phyloP scores from a whole-genome alignment of 2,797 vertebrate genomes.

The Eulemur rubriventer region DNA sequence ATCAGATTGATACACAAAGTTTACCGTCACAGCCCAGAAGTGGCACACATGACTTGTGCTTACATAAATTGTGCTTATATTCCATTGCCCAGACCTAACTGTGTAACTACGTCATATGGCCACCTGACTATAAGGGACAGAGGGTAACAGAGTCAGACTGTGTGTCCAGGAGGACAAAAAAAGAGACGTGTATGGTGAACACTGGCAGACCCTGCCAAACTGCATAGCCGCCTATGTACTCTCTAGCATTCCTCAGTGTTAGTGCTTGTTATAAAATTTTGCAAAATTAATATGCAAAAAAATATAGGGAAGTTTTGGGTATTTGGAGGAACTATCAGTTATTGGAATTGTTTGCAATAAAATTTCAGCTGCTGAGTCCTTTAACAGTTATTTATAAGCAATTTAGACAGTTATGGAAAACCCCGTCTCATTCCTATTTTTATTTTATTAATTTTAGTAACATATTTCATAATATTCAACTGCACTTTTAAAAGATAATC shows the following conservation, averaged over 20 bases:
- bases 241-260: neutral
- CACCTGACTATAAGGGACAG: neutral
- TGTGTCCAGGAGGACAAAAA: neutral
- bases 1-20: neutral
- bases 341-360: neutral
- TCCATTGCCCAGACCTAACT: neutral
- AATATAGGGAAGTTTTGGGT: neutral
- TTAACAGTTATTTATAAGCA: neutral
- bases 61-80: neutral
- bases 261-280: neutral
- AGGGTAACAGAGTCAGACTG: neutral
- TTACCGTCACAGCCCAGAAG: neutral
- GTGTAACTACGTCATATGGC: too few relatives aligned
- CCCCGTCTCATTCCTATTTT: neutral
- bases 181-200: neutral
- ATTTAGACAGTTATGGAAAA: neutral
- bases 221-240: neutral
- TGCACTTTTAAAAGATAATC: slow-evolving; percentile 39
- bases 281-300: neutral
- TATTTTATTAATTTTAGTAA: slow-evolving; percentile 25
- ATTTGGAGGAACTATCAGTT: neutral
- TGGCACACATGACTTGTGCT: neutral
- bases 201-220: neutral
- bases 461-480: slow-evolving; percentile 17
- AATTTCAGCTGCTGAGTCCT: neutral